A percentile compares a stretch with the other conserved stretches of the same genome.
These are phyloP conservation scores for Ammospiza nelsoni DNA, from an alignment of 2,113 vertebrate genomes.

Conservation along the genomic window DNA sequence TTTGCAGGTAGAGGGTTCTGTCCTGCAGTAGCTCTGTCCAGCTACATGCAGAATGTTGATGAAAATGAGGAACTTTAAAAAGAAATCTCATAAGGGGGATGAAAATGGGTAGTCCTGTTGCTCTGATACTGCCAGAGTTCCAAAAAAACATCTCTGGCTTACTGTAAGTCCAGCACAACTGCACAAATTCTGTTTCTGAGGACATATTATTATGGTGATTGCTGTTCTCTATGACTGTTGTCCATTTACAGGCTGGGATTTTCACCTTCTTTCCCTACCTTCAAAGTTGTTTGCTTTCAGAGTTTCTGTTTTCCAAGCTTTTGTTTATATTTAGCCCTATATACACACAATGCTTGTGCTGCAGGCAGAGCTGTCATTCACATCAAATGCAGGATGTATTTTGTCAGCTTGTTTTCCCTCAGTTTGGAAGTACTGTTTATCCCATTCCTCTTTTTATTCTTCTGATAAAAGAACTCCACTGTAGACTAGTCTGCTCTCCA, in stretches of 20 bases:
- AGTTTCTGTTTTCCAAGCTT: not conserved
- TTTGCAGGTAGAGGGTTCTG: not conserved
- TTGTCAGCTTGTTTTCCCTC: not conserved
- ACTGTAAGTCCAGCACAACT: not conserved
- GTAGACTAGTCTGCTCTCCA: not conserved
- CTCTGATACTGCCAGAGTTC: not conserved
- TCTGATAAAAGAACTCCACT: not conserved
- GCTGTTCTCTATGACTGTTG: not conserved
- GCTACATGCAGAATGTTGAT: not conserved
- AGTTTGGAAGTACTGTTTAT: not conserved
- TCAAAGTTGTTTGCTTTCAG: not conserved
- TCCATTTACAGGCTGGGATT: not conserved
- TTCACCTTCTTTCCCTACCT: not conserved
- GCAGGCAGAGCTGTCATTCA: not conserved
- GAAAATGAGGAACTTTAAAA: not conserved
- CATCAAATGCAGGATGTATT: not conserved
- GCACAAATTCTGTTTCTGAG: not conserved
- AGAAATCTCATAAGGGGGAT: not conserved
- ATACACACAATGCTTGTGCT: not conserved
- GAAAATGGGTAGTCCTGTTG: not conserved
- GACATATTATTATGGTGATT: not conserved
- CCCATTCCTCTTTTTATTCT: not conserved
- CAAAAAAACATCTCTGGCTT: not conserved
- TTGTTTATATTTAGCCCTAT: not conserved
- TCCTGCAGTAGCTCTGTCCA: not conserved